phyloP scores from a whole-genome alignment of 2,888 invertebrate species.

The Mylabris sibirica region DNA sequence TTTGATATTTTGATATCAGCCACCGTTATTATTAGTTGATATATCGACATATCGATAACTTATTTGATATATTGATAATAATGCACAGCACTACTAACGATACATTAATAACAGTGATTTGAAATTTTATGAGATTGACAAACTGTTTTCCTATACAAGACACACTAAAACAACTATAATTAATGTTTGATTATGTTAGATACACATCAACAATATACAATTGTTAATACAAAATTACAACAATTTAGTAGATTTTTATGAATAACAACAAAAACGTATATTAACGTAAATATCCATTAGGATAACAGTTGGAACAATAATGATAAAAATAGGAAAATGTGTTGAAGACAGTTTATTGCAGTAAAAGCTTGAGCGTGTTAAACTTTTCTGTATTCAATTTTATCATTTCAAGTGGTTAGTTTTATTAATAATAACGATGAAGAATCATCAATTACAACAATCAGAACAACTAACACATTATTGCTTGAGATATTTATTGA shows the following conservation, averaged over 20 bases:
- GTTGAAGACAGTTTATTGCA: background rate
- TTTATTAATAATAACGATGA: background rate
- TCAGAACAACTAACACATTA: conserved; percentile 24
- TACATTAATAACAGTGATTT: background rate
- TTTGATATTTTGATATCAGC: no score
- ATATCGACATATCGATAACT: no score
- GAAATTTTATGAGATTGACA: background rate
- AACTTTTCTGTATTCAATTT: background rate
- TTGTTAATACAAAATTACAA: background rate
- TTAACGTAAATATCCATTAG: background rate
- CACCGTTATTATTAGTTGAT: no score
- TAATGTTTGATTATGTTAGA: background rate
- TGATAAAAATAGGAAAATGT: background rate
- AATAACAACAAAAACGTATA: background rate
- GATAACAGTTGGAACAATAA: no score
- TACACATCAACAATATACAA: background rate
- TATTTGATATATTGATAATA: no score
- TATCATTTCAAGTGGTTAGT: background rate
- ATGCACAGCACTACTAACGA: no score
- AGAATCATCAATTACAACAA: background rate
- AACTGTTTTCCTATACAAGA: background rate
- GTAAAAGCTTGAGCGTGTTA: background rate
- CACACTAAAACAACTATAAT: background rate
- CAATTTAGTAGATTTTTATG: background rate
- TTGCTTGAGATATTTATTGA: conserved; percentile 31